Conservation (phyloP, 1,140 invertebrate species). For the Drosophila kepulauana region DNA sequence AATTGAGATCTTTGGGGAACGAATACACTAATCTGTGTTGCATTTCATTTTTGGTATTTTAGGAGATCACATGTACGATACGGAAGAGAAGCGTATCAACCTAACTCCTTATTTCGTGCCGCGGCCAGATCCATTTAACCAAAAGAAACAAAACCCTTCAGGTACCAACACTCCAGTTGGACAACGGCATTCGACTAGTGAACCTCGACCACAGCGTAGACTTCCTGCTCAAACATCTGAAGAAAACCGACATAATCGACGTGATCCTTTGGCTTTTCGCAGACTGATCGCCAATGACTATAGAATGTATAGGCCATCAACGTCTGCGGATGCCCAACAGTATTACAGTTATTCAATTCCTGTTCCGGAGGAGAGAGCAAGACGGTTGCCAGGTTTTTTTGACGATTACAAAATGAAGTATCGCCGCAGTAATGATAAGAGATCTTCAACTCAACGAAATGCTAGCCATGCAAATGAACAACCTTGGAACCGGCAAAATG, state of each 20-base stretch:
- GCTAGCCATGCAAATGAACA: neutral
- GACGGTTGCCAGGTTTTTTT: neutral
- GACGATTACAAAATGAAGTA: conserved; percentile 13
- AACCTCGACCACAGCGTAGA: conserved; percentile 18
- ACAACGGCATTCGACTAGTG: neutral
- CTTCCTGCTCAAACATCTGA: neutral
- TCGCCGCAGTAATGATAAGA: neutral
- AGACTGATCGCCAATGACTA: conserved; percentile 28
- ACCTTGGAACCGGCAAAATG: neutral
- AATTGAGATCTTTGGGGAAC: no score
- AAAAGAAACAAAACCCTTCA: neutral
- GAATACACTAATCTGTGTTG: neutral
- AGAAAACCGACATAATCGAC: neutral
- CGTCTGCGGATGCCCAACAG: neutral
- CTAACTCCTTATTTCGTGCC: neutral
- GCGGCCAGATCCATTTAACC: neutral
- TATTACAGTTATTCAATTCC: conserved; percentile 8
- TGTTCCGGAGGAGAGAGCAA: neutral
- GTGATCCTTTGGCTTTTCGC: conserved; percentile 25
- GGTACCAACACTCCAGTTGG: conserved; percentile 1
- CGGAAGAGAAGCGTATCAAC: neutral
- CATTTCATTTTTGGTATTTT: neutral
- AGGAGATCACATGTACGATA: conserved; percentile 12
- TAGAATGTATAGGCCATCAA: neutral
- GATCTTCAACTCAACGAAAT: neutral